Conservation (phyloP, 2,113 vertebrate genomes). For the Eulemur rufifrons region DNA sequence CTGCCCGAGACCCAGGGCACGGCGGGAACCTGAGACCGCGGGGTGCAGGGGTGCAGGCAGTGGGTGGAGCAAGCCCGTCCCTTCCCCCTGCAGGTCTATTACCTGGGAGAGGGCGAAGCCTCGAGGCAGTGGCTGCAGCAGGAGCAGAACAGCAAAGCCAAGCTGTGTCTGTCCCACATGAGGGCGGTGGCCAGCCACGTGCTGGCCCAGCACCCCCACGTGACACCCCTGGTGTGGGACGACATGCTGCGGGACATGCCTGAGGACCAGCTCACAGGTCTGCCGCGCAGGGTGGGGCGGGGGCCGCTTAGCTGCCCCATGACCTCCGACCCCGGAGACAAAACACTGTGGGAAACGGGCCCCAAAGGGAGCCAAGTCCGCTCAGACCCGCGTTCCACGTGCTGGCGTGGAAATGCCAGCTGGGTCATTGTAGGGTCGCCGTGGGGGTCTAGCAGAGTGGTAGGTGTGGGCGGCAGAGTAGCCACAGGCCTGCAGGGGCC, state of each 20-base stretch:
- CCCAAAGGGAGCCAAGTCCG: not conserved
- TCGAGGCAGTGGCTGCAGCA: constrained; percentile 90
- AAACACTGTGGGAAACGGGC: not conserved
- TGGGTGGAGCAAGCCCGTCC: accelerated
- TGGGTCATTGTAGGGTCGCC: too few relatives aligned
- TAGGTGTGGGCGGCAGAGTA: not conserved
- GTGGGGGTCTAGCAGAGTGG: not conserved
- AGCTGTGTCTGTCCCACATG: constrained; percentile 92
- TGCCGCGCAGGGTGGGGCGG: not conserved
- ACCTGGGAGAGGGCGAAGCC: constrained; percentile 92
- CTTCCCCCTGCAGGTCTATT: constrained; percentile 89
- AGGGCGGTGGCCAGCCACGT: constrained; percentile 88
- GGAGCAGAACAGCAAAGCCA: constrained; percentile 82
- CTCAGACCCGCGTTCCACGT: not conserved
- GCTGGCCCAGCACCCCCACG: constrained; percentile 82
- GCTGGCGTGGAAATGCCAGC: not conserved
- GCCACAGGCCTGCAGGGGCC: not conserved
- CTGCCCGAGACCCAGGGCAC: not conserved
- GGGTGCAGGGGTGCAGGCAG: not conserved
- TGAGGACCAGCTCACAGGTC: constrained; percentile 89
- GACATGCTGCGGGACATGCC: constrained; percentile 94
- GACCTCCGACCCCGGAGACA: not conserved
- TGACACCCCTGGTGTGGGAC: constrained; percentile 94
- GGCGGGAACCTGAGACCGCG: accelerated
- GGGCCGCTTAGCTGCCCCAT: not conserved